These are phyloP conservation scores for Brachionichthys hirsutus DNA, from an alignment of 2,113 vertebrate genomes.

Conservation along the genomic window DNA sequence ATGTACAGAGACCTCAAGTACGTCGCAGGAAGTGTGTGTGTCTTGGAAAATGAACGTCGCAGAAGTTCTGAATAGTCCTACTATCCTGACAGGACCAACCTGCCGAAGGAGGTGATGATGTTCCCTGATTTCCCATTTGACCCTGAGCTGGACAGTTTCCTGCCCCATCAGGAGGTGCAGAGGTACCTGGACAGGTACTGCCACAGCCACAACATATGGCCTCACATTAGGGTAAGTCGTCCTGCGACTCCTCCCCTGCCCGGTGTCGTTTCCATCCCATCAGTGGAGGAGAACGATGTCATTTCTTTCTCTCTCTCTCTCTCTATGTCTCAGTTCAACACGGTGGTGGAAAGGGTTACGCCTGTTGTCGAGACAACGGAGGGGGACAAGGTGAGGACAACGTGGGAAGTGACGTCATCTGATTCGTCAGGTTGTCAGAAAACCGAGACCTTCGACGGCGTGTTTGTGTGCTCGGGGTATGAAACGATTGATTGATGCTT, in stretches of 20 bases:
- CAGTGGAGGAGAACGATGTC: no score
- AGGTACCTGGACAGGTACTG: constrained; percentile 78
- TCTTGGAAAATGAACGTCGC: neutral
- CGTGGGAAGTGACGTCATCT: constrained; percentile 70
- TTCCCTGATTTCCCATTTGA: constrained; percentile 83
- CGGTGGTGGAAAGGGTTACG: constrained; percentile 63
- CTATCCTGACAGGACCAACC: constrained; percentile 74
- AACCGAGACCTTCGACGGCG: constrained; percentile 65
- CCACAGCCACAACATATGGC: constrained; percentile 53
- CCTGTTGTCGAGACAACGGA: constrained; percentile 52
- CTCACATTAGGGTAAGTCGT: constrained; percentile 73
- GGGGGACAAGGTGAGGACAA: constrained; percentile 19
- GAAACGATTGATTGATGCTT: neutral
- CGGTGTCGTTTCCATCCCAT: no score
- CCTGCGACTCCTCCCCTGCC: neutral
- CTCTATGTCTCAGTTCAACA: constrained; percentile 62
- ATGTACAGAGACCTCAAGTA: constrained; percentile 82
- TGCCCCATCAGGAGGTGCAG: constrained; percentile 77
- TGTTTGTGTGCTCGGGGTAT: constrained; percentile 78
- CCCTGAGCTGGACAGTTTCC: constrained; percentile 74
- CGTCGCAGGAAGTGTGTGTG: neutral
- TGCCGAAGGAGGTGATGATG: constrained; percentile 85
- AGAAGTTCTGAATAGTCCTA: neutral
- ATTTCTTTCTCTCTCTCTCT: neutral
- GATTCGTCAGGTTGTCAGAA: constrained; percentile 46